A percentile compares a stretch with the other conserved stretches of the same genome.
phyloP scores from a whole-genome alignment of 30 jellyfish, hydroid and myxozoan genomes.

The Aurelia aurita region DNA sequence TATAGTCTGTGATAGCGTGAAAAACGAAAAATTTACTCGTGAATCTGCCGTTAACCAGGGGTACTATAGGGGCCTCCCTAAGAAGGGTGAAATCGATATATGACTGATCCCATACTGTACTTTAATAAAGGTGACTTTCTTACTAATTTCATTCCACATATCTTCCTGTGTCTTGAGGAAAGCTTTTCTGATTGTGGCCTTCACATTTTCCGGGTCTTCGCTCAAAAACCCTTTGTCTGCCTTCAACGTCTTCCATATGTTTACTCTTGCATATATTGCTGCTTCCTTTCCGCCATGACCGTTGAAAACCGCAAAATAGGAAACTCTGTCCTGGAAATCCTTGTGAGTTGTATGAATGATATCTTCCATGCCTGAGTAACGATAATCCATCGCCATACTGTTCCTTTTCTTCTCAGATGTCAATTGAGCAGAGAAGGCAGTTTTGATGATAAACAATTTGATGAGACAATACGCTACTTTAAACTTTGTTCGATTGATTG shows the following conservation, averaged over 20 bases:
- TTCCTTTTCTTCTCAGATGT: no score
- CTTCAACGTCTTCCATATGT: conserved; percentile 61
- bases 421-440: no score
- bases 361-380: conserved; percentile 81
- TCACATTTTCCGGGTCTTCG: conserved; percentile 72
- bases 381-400: conserved; percentile 13
- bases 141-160: conserved; percentile 80
- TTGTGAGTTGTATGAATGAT: conserved; percentile 43
- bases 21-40: no score
- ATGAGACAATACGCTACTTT: no score
- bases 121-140: not conserved
- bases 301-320: conserved; percentile 84
- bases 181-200: conserved; percentile 73
- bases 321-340: conserved; percentile 20
- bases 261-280: conserved; percentile 64
- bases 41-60: no score
- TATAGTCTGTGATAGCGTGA: no score
- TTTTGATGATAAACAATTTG: no score
- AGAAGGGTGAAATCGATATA: no score
- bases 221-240: conserved; percentile 46
- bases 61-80: no score
- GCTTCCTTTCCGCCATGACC: conserved; percentile 98
- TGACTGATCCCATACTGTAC: no score
- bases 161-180: conserved; percentile 68
- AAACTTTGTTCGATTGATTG: no score